These are phyloP conservation scores for Creontiades dilutus DNA, from an alignment of 2,888 invertebrate genomes.

Conservation along the genomic window DNA sequence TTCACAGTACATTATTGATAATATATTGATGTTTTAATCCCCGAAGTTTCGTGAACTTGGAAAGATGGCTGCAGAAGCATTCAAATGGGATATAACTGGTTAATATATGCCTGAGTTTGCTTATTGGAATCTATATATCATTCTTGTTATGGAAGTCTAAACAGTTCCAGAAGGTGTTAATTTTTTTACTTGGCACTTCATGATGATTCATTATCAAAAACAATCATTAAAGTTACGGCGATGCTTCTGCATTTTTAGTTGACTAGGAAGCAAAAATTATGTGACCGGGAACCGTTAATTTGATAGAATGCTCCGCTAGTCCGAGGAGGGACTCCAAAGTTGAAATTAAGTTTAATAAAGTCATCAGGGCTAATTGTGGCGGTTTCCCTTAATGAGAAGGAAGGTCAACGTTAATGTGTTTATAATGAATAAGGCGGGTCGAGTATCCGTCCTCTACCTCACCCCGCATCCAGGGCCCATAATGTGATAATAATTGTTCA, in stretches of 20 bases:
- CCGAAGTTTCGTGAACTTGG: too few relatives aligned
- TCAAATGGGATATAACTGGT: too few relatives aligned
- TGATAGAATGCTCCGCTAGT: background rate
- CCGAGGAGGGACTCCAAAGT: background rate
- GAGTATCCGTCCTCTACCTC: background rate
- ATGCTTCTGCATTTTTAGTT: too few relatives aligned
- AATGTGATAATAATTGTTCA: constrained; percentile 58
- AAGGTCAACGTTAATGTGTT: constrained; percentile 60
- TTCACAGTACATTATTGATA: too few relatives aligned
- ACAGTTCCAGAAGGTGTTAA: background rate
- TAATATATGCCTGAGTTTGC: too few relatives aligned
- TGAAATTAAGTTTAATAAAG: constrained; percentile 69
- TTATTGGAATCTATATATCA: too few relatives aligned
- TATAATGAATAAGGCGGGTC: constrained; percentile 69
- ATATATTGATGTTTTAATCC: too few relatives aligned
- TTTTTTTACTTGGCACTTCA: background rate
- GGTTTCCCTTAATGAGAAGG: constrained; percentile 1
- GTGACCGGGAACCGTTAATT: background rate
- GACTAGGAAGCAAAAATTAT: background rate
- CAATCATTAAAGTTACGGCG: background rate
- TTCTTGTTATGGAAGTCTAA: too few relatives aligned
- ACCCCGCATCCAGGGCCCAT: background rate
- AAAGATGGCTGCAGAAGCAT: too few relatives aligned
- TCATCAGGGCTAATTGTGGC: constrained; percentile 64
- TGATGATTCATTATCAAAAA: background rate